Conservation (phyloP, 1,140 invertebrate species). For the Brachionus calyciflorus region DNA sequence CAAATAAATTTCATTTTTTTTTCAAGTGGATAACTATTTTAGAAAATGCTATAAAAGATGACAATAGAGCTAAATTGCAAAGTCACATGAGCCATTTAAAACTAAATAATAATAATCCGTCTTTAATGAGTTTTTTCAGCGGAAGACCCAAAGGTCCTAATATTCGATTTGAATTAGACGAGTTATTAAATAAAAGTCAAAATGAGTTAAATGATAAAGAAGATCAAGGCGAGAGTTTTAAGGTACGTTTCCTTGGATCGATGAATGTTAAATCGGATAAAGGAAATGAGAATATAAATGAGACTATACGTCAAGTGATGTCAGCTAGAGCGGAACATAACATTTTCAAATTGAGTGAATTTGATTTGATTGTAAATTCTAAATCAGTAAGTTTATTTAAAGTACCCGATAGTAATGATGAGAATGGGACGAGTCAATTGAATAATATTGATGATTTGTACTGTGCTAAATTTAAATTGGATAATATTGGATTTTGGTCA, state of each 20-base stretch:
- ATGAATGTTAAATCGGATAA: slow-evolving; percentile 36
- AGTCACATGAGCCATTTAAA: slow-evolving; percentile 16
- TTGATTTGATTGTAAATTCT: neutral
- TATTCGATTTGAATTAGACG: neutral
- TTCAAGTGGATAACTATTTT: slow-evolving; percentile 17
- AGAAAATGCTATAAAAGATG: slow-evolving; percentile 11
- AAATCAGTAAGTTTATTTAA: neutral
- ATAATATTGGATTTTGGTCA: slow-evolving; percentile 20
- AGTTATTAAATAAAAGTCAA: neutral
- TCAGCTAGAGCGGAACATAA: slow-evolving; percentile 1
- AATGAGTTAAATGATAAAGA: neutral
- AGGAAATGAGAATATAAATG: slow-evolving; percentile 20
- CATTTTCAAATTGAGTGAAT: neutral
- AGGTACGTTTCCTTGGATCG: slow-evolving; percentile 9
- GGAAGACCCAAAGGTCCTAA: neutral
- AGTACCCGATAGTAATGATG: neutral
- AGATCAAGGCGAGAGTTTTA: neutral
- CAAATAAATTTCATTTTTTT: neutral
- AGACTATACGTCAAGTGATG: slow-evolving; percentile 28
- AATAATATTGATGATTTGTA: slow-evolving; percentile 21
- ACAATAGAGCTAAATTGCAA: slow-evolving; percentile 12
- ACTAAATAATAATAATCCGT: slow-evolving; percentile 23
- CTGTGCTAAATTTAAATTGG: neutral
- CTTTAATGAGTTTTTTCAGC: neutral
- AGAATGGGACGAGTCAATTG: neutral